Evolutionary conservation across 2,888 invertebrate species (phyloP), one percentile per base, ranked within the genome.

Genomic region (Hypena proboscidalis): DNA sequence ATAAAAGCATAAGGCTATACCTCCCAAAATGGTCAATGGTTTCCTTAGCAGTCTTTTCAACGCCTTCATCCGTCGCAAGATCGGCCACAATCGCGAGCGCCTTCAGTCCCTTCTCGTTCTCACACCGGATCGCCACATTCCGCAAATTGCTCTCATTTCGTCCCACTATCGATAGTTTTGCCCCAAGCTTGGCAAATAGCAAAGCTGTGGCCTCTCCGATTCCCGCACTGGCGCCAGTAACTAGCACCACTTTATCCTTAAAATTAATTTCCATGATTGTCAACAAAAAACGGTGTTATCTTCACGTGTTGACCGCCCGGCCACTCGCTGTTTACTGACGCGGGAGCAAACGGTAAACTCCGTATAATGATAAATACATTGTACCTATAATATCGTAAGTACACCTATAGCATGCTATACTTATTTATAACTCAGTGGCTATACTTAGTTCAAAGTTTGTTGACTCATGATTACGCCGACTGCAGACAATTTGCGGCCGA

Each of bases 161-260:
- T 0, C 70, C 74, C 1, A 72, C 74, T 5, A 76, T 49, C 0
- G 67, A 48, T 34, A 77, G 37, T 19, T 58, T 58, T 0, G 75
- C 77, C 8, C 69, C 67, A 33, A 57, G 59, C 30, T 62, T 51
- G 0, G 72, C 71, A 21, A 74, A 73, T 40, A 70, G 39, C 4
- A 70, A 27, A 3, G 75, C 74, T 1, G 59, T 74, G 0, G 70
- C 55, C 32, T 68, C 68, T 0, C 76, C 76, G 4, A 76, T 75
- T 0, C 75, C 76, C 0, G 68, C 70, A 40, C 74, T 76, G 0
- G 75, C 76, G 10, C 75, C 75, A 0, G 73, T 77, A 32, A 77
- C 67, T 10, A 77, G 29, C 23, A 72, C 72, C 0, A 75, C 72
- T 64, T 75, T 75, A n/a, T 58, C 46, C 0, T 59, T 35, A 25